phyloP scores from a whole-genome alignment of 2,888 invertebrate species.

The Xanthia icteritia region DNA sequence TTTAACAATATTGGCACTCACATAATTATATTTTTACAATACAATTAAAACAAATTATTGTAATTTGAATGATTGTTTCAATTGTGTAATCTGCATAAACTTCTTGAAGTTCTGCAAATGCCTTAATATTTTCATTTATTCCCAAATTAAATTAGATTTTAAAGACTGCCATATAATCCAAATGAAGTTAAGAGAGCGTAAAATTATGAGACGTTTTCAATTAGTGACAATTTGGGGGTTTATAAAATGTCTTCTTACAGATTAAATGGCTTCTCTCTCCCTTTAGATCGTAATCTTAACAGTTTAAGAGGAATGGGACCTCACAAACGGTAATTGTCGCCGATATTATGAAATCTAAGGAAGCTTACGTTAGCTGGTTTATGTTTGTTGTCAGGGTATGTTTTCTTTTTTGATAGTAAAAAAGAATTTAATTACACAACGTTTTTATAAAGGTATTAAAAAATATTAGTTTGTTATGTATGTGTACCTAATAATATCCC shows the following conservation, averaged over 20 bases:
- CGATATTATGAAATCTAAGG: background rate
- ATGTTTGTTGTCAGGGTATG: background rate
- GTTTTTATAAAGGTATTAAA: background rate
- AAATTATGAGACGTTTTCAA: conserved; percentile 72
- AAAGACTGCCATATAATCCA: conserved; percentile 72
- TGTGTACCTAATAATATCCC: too few relatives aligned
- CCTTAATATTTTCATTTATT: conserved; percentile 52
- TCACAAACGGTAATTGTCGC: background rate
- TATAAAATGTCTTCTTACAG: conserved; percentile 30
- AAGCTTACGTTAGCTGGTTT: conserved; percentile 10
- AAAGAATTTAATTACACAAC: background rate
- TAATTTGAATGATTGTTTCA: conserved; percentile 29
- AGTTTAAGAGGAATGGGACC: conserved; percentile 14
- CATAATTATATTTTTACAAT: conserved; percentile 5
- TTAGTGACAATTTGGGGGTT: conserved; percentile 68
- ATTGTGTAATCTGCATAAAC: conserved; percentile 23
- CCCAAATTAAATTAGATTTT: conserved; percentile 71
- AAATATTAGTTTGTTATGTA: background rate
- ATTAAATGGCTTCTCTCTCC: conserved; percentile 33
- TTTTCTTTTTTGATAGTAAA: background rate
- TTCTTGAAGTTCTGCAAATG: conserved; percentile 16
- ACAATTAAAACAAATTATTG: conserved; percentile 6
- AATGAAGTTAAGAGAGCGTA: conserved; percentile 72
- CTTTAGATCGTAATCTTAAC: conserved; percentile 35
- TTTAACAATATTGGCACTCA: background rate